A percentile compares a stretch with the other conserved stretches of the same genome.
These are phyloP conservation scores for Halyomorpha halys DNA, from an alignment of 1,140 invertebrate genomes.

Conservation along the genomic window DNA sequence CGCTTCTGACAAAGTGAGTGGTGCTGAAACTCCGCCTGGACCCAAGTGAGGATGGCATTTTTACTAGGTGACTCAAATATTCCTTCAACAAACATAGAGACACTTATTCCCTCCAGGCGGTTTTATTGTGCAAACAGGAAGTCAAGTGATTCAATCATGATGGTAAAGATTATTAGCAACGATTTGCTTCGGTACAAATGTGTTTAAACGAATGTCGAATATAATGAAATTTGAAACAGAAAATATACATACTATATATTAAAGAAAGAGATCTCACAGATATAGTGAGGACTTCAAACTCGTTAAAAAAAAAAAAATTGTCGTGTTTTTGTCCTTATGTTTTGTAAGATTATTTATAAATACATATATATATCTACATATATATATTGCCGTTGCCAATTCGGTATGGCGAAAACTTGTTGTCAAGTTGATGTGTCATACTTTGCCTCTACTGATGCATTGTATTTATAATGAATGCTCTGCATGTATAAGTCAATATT, in stretches of 20 bases:
- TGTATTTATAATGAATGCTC: constrained; percentile 5
- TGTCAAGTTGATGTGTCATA: constrained; percentile 7
- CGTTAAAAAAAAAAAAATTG: constrained; percentile 1
- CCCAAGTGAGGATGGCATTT: constrained; percentile 24
- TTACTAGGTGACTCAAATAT: constrained; percentile 22
- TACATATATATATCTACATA: neutral
- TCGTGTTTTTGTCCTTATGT: neutral
- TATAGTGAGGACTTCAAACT: constrained; percentile 5
- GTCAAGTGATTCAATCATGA: neutral
- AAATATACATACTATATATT: neutral
- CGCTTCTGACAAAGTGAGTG: constrained; percentile 32
- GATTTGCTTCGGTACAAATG: constrained; percentile 15
- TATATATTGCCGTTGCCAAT: constrained; percentile 6
- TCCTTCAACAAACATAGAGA: constrained; percentile 17
- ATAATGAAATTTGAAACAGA: constrained; percentile 6
- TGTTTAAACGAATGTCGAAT: constrained; percentile 9
- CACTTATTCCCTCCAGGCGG: constrained; percentile 6
- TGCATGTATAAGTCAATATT: constrained; percentile 12
- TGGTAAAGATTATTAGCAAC: constrained; percentile 11
- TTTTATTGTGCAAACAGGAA: neutral
- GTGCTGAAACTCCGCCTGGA: constrained; percentile 23
- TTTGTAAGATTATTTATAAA: neutral
- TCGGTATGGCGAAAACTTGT: constrained; percentile 1
- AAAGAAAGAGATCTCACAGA: neutral
- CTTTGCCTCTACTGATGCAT: constrained; percentile 14